Evolutionary conservation across 1,140 invertebrate species (phyloP).

Genomic region (Vanessa tameamea): DNA sequence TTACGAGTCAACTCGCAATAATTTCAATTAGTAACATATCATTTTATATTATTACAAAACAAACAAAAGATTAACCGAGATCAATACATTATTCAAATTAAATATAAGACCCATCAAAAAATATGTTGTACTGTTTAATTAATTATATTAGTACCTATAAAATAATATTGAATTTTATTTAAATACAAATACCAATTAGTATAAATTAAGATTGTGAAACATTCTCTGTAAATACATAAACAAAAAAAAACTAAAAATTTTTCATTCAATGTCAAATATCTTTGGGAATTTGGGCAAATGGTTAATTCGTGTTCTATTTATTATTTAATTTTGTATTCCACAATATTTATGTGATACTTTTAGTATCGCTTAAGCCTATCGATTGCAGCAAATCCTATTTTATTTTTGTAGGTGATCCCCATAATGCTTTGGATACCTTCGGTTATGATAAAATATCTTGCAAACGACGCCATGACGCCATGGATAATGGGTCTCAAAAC

Average conservation of each 20-base stretch:
- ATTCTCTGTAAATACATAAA: too few relatives aligned
- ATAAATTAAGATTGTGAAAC: too few relatives aligned
- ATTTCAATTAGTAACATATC: not conserved
- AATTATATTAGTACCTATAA: too few relatives aligned
- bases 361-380: slow-evolving; percentile 29
- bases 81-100: not conserved
- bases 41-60: too few relatives aligned
- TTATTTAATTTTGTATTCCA: not conserved
- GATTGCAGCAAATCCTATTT: slow-evolving; percentile 32
- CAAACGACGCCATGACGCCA: slow-evolving; percentile 54
- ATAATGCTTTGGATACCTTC: slow-evolving; percentile 52
- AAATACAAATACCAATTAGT: too few relatives aligned
- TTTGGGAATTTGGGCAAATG: too few relatives aligned
- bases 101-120: too few relatives aligned
- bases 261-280: too few relatives aligned
- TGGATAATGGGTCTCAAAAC: slow-evolving; percentile 40
- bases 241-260: too few relatives aligned
- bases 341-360: not conserved
- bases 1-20: slow-evolving; percentile 11
- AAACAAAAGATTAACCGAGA: too few relatives aligned
- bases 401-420: slow-evolving; percentile 53
- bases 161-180: too few relatives aligned
- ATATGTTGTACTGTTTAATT: too few relatives aligned
- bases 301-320: not conserved
- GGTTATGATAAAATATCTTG: slow-evolving; percentile 67